Conservation (phyloP, 2,888 invertebrate species). For the Dichetophora obliterata region DNA sequence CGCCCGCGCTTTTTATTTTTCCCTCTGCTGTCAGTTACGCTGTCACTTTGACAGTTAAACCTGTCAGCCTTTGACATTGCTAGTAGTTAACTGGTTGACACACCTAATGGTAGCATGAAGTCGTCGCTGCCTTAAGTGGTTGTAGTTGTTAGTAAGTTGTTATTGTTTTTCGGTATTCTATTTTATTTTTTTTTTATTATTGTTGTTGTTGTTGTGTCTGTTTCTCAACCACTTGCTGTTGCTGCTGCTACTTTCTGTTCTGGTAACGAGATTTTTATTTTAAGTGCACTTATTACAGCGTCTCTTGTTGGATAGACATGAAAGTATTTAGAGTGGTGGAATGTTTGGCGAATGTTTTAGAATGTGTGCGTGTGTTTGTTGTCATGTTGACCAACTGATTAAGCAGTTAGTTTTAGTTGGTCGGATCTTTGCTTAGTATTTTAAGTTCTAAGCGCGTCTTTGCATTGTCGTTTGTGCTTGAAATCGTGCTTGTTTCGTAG, state of each 20-base stretch:
- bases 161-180: background rate
- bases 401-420: too few species aligned
- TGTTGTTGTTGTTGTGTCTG: background rate
- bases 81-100: constrained; percentile 32
- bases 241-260: background rate
- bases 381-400: too few species aligned
- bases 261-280: background rate
- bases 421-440: too few species aligned
- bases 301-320: too few species aligned
- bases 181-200: background rate
- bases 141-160: background rate
- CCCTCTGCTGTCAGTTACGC: background rate
- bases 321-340: too few species aligned
- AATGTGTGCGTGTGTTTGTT: too few species aligned
- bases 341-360: too few species aligned
- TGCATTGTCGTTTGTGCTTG: too few species aligned
- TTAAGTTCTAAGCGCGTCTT: too few species aligned
- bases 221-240: background rate
- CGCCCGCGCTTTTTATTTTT: background rate
- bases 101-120: background rate
- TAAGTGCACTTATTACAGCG: background rate
- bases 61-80: constrained; percentile 34
- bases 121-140: background rate
- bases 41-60: background rate
- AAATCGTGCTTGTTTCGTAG: too few species aligned